phyloP scores from a whole-genome alignment of 2,888 invertebrate species.

The Charanyca ferruginea region DNA sequence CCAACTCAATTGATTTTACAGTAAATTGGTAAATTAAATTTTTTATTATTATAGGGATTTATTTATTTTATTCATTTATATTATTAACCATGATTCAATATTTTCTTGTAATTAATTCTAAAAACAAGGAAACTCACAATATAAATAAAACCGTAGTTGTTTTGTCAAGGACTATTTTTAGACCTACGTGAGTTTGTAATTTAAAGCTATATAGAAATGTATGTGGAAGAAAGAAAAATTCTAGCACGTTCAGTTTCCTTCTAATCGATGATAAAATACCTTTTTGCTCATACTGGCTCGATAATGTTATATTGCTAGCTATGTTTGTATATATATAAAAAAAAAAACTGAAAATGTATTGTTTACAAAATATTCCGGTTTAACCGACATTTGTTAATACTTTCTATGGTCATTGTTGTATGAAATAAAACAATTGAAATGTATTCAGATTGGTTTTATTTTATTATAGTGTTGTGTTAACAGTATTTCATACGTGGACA shows the following conservation, averaged over 20 bases:
- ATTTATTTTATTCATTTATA: too few relatives aligned
- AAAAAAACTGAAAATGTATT: conserved; percentile 2
- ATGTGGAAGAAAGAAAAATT: too few relatives aligned
- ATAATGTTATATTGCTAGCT: background rate
- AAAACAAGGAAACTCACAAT: conserved; percentile 20
- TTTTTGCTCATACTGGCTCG: too few relatives aligned
- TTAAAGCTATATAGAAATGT: too few relatives aligned
- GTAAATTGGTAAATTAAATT: too few relatives aligned
- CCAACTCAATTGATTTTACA: too few relatives aligned
- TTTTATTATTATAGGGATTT: too few relatives aligned
- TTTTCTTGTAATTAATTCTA: background rate
- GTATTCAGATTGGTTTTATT: conserved; percentile 43
- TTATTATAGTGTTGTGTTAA: conserved; percentile 35
- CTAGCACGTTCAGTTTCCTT: too few relatives aligned
- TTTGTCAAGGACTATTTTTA: conserved; percentile 6
- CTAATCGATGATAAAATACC: too few relatives aligned
- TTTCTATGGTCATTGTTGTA: conserved; percentile 65
- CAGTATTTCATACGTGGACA: conserved; percentile 9
- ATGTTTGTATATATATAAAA: conserved; percentile 1
- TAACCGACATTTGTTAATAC: conserved; percentile 62
- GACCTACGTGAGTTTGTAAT: too few relatives aligned
- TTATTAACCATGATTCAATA: conserved; percentile 1
- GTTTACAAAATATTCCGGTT: conserved; percentile 44
- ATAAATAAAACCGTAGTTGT: background rate
- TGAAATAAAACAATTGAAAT: conserved; percentile 72